These are phyloP conservation scores for Habropoda laboriosa DNA, from an alignment of 1,140 invertebrate species.

Conservation along the genomic window DNA sequence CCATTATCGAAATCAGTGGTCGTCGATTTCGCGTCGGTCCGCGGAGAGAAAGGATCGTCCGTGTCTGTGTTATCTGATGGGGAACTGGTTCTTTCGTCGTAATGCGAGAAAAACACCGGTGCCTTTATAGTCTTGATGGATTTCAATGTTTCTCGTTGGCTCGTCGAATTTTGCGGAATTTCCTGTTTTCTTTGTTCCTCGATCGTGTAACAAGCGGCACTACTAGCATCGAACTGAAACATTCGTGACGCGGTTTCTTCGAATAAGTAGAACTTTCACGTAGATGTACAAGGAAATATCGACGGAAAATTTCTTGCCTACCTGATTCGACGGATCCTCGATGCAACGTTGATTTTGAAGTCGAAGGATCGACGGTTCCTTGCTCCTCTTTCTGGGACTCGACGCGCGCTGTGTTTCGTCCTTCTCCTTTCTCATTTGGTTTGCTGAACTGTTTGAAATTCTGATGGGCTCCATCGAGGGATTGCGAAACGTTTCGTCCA, in stretches of 20 bases:
- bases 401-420: not conserved
- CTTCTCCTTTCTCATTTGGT: constrained; percentile 25
- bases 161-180: not conserved
- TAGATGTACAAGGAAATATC: not conserved
- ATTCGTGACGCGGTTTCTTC: not conserved
- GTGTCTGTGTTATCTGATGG: constrained; percentile 33
- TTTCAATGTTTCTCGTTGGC: not conserved
- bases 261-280: not conserved
- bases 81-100: constrained; percentile 36
- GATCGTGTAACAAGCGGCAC: not conserved
- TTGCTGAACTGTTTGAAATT: constrained; percentile 37
- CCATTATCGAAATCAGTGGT: not conserved
- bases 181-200: not conserved
- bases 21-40: not conserved
- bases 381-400: not conserved
- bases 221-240: not conserved
- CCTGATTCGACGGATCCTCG: not conserved
- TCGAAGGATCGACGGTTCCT: not conserved
- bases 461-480: constrained; percentile 46
- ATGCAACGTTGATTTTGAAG: not conserved
- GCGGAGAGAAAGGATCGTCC: constrained; percentile 16
- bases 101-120: constrained; percentile 23
- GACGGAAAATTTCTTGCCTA: not conserved
- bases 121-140: constrained; percentile 45
- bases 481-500: constrained; percentile 41